Percentiles rank a stretch among this genome's conserved stretches.
Evolutionary conservation across 2,113 vertebrate genomes (phyloP).

Genomic region (Chaetodon trifascialis): DNA sequence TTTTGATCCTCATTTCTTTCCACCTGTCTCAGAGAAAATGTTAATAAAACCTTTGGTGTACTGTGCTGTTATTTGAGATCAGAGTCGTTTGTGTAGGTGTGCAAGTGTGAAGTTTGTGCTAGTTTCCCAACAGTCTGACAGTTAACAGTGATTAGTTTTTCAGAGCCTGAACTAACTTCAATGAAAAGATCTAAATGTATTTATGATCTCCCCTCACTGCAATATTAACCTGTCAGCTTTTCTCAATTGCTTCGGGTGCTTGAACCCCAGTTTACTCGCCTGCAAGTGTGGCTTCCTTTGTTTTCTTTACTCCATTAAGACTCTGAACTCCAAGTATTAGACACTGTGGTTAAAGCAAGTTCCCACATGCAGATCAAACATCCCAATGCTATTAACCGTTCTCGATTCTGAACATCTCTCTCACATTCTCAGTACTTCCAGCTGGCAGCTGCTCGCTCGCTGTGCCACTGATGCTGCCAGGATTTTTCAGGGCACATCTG

Average conservation of each 20-base stretch:
- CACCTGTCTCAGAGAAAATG: background rate
- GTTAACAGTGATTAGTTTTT: constrained; percentile 11
- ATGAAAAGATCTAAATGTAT: background rate
- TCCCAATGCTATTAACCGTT: background rate
- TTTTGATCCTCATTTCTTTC: background rate
- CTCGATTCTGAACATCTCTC: background rate
- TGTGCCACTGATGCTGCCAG: background rate
- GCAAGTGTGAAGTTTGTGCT: background rate
- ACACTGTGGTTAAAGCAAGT: background rate
- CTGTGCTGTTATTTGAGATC: background rate
- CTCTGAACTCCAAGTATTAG: background rate
- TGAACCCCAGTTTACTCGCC: background rate
- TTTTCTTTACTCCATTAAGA: background rate
- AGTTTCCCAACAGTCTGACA: background rate
- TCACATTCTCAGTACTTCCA: background rate
- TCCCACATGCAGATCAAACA: background rate
- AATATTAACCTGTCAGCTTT: background rate
- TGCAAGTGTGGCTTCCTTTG: background rate
- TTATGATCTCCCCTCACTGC: background rate
- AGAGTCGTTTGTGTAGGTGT: background rate
- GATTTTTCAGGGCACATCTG: background rate
- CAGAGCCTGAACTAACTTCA: background rate
- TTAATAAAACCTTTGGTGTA: background rate
- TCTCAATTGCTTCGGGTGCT: background rate
- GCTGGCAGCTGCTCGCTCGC: background rate